phyloP scores from a whole-genome alignment of 2,888 invertebrate species.

The Platerodrilus igneus region DNA sequence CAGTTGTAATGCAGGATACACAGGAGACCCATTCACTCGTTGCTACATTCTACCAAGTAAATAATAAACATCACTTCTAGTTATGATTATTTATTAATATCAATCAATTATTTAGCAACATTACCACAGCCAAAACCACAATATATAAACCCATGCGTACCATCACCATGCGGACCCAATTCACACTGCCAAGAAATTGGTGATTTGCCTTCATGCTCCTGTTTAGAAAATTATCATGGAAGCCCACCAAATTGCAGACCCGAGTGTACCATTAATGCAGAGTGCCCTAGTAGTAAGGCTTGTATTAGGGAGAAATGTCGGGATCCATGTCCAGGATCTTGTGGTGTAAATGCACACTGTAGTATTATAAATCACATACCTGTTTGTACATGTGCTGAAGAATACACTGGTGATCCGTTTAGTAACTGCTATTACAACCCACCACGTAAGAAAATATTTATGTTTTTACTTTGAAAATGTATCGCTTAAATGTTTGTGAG shows the following conservation, averaged over 20 bases:
- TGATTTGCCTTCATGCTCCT: conserved; percentile 53
- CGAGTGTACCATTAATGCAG: conserved; percentile 53
- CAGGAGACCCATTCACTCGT: conserved; percentile 63
- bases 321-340: conserved; percentile 63
- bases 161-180: conserved; percentile 58
- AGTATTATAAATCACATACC: conserved; percentile 63
- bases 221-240: conserved; percentile 50
- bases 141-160: conserved; percentile 53
- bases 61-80: too few relatives aligned
- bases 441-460: conserved; percentile 22
- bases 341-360: conserved; percentile 59
- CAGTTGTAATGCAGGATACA: conserved; percentile 59
- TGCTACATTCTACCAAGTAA: conserved; percentile 45
- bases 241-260: conserved; percentile 54
- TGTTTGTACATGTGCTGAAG: conserved; percentile 59
- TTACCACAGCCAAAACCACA: too few relatives aligned
- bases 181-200: conserved; percentile 52
- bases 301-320: conserved; percentile 56
- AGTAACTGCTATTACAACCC: conserved; percentile 41
- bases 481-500: too few relatives aligned
- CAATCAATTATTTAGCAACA: background rate
- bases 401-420: conserved; percentile 62
- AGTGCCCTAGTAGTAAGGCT: conserved; percentile 51
- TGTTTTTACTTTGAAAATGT: too few relatives aligned
- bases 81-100: too few relatives aligned